Base-by-base conservation (phyloP, 92 coral and sea anemone species). In the Epizoanthus ramosus region DNA sequence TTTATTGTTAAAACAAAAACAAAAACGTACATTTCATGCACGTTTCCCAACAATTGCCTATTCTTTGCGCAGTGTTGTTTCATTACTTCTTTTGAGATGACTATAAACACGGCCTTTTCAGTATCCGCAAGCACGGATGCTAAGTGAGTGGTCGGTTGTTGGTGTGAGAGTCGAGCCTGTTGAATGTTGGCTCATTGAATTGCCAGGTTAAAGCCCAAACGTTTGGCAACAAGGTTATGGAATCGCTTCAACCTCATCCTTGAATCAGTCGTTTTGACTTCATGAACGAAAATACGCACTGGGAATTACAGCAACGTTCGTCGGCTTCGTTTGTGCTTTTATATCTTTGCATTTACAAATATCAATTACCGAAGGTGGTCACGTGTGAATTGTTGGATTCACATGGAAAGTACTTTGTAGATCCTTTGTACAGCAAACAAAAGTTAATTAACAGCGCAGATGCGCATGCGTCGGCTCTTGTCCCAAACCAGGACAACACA, bases 401-500 rank as follows among this genome's bases (percentile, higher is more conserved):
- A 59, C 19, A 77, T 77, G 82, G 58, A 77, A 60, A 77, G 23
- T 9, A 77, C 57, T 15, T 60, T 5, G 23, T 21, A 45, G 22
- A 5, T 37, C 43, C 43, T 37, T 37, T 37, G 4, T 37, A 37
- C 43, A 21, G 71, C 37, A 77, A 61, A 77, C 82, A 60, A 19
- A 43, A 63, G 60, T 77, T 77, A 77, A 77, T 77, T 77, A 77
- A 63, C 70, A 77, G 1, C 24, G 66, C 23, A 22, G 24, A n/a
- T 41, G 37, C 82, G 82, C 82, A 77, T 77, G 82, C 82, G 82
- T 25, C 31, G 14, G 14, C 15, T 41, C 24, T 33, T 43, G 47
- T 77, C 82, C 56, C 59, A 14, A n/a, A 61, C 43, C 82, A 37
- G 82, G 82, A 77, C 82, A 77, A 77, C 71, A 77, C 71, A 60